Evolutionary conservation across 53 echinoderm and acorn worm genomes (phyloP).

Genomic region (Henricia sp.): DNA sequence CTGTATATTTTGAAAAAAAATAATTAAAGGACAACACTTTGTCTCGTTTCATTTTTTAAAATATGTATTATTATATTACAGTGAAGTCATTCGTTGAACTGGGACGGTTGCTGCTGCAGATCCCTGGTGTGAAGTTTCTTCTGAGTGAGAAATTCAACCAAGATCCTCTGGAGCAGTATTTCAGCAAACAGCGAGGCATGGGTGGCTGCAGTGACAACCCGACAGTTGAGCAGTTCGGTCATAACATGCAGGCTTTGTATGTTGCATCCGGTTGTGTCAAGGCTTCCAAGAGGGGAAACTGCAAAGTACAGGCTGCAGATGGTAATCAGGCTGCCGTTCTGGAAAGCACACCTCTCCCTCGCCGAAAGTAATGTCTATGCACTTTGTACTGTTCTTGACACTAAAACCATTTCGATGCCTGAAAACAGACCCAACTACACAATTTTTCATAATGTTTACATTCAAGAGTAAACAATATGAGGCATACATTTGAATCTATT

Average conservation of each 20-base stretch:
- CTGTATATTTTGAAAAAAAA: neutral
- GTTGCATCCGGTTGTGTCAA: neutral
- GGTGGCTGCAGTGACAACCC: constrained; percentile 16
- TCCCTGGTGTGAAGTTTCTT: constrained; percentile 19
- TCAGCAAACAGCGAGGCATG: constrained; percentile 33
- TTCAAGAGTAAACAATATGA: no score
- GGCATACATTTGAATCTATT: no score
- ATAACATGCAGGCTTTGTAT: neutral
- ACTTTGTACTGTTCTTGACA: no score
- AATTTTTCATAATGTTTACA: no score
- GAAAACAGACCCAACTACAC: no score
- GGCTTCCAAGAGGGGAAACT: constrained; percentile 11
- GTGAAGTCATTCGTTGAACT: constrained; percentile 45
- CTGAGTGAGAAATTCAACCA: constrained; percentile 57
- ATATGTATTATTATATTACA: neutral
- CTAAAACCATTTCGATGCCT: no score
- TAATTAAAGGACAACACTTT: neutral
- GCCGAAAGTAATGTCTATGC: neutral
- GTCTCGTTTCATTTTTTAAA: neutral
- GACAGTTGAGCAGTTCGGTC: constrained; percentile 7
- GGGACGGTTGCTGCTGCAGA: constrained; percentile 4
- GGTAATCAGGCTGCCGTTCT: neutral
- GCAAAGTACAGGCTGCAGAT: neutral
- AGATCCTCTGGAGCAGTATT: constrained; percentile 52
- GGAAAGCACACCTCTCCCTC: neutral